Percentiles rank a stretch among this genome's conserved stretches.
Evolutionary conservation across 2,113 vertebrate genomes (phyloP).

Genomic region (Propithecus coquereli): DNA sequence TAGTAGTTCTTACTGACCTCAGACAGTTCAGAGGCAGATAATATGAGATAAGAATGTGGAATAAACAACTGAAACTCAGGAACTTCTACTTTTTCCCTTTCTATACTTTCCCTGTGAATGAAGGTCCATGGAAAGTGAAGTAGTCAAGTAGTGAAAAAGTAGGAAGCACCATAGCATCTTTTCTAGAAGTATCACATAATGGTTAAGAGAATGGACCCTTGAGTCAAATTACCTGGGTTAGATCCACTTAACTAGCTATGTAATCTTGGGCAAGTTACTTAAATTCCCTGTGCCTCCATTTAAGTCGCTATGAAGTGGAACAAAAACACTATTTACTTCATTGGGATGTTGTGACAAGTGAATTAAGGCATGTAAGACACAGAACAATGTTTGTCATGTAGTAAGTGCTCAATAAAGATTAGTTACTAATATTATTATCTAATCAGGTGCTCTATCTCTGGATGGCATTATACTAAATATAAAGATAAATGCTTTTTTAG

Average conservation of each 20-base stretch:
- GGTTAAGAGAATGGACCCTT: neutral
- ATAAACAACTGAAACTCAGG: neutral
- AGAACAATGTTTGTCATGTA: neutral
- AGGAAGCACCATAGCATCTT: neutral
- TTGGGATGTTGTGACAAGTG: neutral
- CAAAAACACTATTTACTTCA: conserved; percentile 9
- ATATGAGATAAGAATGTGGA: neutral
- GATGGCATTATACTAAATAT: neutral
- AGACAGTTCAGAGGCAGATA: neutral
- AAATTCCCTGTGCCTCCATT: neutral
- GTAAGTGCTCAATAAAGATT: neutral
- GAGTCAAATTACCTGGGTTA: neutral
- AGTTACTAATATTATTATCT: neutral
- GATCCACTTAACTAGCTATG: neutral
- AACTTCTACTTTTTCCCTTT: neutral
- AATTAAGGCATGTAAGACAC: neutral
- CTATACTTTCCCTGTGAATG: neutral
- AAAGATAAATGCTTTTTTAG: neutral
- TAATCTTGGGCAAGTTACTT: neutral
- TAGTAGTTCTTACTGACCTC: neutral
- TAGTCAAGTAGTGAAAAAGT: neutral
- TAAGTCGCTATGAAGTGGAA: neutral
- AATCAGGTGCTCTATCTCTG: neutral
- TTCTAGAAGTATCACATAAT: neutral
- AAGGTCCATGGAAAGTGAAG: neutral